Base-by-base conservation (phyloP, 2,888 invertebrate genomes). In the Plusia festucae region DNA sequence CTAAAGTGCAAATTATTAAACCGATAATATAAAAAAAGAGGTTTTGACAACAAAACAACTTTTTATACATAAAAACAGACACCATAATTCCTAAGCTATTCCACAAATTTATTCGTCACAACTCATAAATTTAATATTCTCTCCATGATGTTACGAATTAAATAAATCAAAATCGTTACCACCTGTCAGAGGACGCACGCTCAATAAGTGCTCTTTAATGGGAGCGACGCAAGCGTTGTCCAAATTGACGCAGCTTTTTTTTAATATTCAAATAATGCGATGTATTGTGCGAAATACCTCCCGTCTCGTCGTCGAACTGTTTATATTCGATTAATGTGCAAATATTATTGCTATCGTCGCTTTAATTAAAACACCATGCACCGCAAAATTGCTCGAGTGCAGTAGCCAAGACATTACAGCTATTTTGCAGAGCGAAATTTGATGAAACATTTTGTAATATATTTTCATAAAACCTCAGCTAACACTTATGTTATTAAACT, bases 131-230 rank as follows among this genome's bases (percentile, higher is more conserved):
- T 82, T 76, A 84, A 85, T 85, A 80, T 83, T 83, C 83, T 81
- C 78, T 69, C 71, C 73, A 69, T 74, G 78, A 79, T 79, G 76
- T 79, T 76, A 78, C 81, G 77, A 83, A 86, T 86, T 85, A 82
- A 86, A 86, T 87, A 83, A 87, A 87, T 87, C 85, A 85, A 82
- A 84, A 83, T 85, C 73, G 80, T 81, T 76, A 82, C 82, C 79
- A 83, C 78, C 85, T 84, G 87, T 81, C 84, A 79, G 70, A 74
- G 73, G 73, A 77, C 81, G 79, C 76, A 73, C 74, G 72, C 70
- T 79, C 78, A 82, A 82, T 85, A 82, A 85, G 83, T 86, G 84
- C 80, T 82, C 78, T 84, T 83, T 84, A 84, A 85, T 84, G 81
- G 82, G 68, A 75, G 61, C 69, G 79, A 70, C 76, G 78, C 75